phyloP scores from a whole-genome alignment of 2,797 vertebrate species.

The Typhlichthys subterraneus region DNA sequence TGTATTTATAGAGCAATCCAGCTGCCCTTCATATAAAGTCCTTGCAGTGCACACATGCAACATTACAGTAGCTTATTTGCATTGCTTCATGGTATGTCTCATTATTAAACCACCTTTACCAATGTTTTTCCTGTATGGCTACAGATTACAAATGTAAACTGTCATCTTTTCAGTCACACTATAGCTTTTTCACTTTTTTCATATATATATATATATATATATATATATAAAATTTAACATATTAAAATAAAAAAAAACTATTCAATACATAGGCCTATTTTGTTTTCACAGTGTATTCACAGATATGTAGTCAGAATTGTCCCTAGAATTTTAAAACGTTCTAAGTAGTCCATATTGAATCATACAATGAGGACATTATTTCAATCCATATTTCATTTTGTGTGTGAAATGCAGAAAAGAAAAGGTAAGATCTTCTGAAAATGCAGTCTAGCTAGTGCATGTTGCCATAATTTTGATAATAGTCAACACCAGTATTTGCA shows the following conservation, averaged over 20 bases:
- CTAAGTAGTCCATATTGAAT: background rate
- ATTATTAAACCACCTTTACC: no score
- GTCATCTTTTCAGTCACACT: background rate
- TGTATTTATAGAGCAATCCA: conserved; percentile 44
- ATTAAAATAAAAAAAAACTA: background rate
- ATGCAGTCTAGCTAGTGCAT: no score
- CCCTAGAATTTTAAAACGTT: background rate
- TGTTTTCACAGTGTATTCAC: background rate
- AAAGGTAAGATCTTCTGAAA: no score
- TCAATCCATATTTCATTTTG: background rate
- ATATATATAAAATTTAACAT: background rate
- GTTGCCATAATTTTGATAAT: background rate
- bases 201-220: background rate
- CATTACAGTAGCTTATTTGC: no score
- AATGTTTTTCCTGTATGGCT: no score
- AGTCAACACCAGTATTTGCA: conserved; percentile 46
- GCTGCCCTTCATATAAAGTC: conserved; percentile 47
- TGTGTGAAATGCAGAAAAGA: background rate
- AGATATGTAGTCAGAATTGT: background rate
- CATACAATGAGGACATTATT: background rate
- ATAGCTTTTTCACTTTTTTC: background rate
- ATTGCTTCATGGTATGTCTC: no score
- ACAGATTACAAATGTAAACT: background rate
- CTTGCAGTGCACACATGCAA: conserved; percentile 15
- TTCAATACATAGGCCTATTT: background rate